Evolutionary conservation across 2,113 vertebrate genomes (phyloP).

Genomic region (Halichoerus grypus): DNA sequence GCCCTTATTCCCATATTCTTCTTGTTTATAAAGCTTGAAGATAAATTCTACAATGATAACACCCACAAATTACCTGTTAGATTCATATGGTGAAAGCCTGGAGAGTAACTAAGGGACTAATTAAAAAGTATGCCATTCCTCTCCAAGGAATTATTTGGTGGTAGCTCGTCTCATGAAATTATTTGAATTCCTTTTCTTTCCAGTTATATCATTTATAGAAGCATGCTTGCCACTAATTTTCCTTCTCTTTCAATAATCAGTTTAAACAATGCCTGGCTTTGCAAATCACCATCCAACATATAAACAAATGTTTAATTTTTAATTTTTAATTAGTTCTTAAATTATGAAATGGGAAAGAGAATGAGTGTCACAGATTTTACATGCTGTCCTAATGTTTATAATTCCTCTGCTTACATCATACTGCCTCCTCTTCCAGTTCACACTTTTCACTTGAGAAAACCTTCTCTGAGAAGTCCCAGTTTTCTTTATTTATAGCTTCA

Average conservation of each 20-base stretch:
- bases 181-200: conserved; percentile 51
- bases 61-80: conserved; percentile 53
- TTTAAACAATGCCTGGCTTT: background rate
- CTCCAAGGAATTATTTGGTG: conserved; percentile 69
- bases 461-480: background rate
- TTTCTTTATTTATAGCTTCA: background rate
- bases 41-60: conserved; percentile 25
- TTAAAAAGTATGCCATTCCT: conserved; percentile 58
- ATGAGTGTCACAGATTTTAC: background rate
- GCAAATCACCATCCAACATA: background rate
- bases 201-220: conserved; percentile 40
- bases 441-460: conserved; percentile 23
- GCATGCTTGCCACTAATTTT: background rate
- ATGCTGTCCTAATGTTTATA: background rate
- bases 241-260: background rate
- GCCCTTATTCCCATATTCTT: background rate
- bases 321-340: conserved; percentile 29
- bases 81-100: conserved; percentile 45
- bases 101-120: conserved; percentile 56
- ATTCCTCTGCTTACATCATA: background rate
- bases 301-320: background rate
- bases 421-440: background rate
- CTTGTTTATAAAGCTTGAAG: conserved; percentile 52
- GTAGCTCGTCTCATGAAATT: conserved; percentile 31
- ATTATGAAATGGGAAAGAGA: conserved; percentile 25